Percentiles rank a stretch among this genome's conserved stretches.
Conservation (phyloP, 2,113 vertebrate genomes). For the Rhabdomys dilectus region DNA sequence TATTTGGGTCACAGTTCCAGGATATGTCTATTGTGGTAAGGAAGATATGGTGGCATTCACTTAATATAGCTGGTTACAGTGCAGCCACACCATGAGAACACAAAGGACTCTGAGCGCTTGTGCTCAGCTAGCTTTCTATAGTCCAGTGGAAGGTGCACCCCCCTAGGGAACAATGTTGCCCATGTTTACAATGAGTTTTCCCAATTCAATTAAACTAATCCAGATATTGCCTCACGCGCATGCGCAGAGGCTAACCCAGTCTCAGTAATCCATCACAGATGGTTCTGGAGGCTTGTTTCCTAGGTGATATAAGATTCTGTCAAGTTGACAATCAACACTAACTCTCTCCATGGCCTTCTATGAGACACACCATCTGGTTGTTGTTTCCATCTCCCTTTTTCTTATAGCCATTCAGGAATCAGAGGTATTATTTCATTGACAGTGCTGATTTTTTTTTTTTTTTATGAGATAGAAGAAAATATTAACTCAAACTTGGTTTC, state of each 20-base stretch:
- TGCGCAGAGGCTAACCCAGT: neutral
- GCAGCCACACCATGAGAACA: neutral
- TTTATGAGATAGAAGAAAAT: neutral
- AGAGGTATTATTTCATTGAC: neutral
- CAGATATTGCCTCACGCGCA: neutral
- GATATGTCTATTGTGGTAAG: too few relatives aligned
- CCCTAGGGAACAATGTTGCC: neutral
- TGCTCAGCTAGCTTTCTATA: neutral
- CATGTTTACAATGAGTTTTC: neutral
- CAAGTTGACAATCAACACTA: neutral
- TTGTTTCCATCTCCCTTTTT: neutral
- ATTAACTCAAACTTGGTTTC: neutral
- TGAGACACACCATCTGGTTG: neutral
- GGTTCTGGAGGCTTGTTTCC: neutral
- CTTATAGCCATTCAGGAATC: neutral
- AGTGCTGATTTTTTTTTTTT: neutral
- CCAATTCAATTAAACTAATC: neutral
- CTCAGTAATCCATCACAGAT: neutral
- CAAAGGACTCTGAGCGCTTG: too few relatives aligned
- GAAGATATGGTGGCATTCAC: too few relatives aligned
- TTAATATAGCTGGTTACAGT: neutral
- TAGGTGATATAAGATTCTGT: neutral
- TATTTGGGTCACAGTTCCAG: neutral
- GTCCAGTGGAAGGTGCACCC: neutral
- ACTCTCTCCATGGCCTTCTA: neutral